A percentile compares a stretch with the other conserved stretches of the same genome.
Conservation (phyloP, 2,888 invertebrate species). For the Heliconius ethilla region DNA sequence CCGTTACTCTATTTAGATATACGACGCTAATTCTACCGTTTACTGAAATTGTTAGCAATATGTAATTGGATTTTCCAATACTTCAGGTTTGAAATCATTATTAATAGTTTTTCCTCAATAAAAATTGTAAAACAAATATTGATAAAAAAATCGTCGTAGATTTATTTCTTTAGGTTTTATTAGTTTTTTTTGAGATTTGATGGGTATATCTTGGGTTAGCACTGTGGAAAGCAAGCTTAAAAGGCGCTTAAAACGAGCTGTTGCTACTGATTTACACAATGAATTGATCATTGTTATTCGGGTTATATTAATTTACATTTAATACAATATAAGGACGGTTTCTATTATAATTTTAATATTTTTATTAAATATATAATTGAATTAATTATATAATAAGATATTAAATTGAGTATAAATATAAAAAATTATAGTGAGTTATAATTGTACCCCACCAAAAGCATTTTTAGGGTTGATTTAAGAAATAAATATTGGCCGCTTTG, state of each 20-base stretch:
- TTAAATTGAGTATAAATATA: too few relatives aligned
- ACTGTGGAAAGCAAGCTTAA: slow-evolving; percentile 28
- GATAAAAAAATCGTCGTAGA: background rate
- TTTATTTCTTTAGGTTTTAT: background rate
- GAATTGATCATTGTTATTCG: slow-evolving; percentile 27
- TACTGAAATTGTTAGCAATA: slow-evolving; percentile 33
- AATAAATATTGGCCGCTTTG: too few relatives aligned
- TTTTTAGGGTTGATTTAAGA: too few relatives aligned
- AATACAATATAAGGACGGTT: too few relatives aligned
- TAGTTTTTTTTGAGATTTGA: background rate
- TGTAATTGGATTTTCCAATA: slow-evolving; percentile 42
- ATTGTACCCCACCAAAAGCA: too few relatives aligned
- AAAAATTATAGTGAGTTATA: background rate
- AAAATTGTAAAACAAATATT: background rate
- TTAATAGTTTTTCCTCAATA: slow-evolving; percentile 26
- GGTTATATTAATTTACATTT: slow-evolving; percentile 20
- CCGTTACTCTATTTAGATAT: slow-evolving; percentile 38
- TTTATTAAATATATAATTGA: too few relatives aligned
- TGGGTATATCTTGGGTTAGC: background rate
- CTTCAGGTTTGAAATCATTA: slow-evolving; percentile 14
- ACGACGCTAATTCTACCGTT: slow-evolving; percentile 38
- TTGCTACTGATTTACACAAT: slow-evolving; percentile 43
- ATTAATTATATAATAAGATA: too few relatives aligned
- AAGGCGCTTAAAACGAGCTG: slow-evolving; percentile 33
- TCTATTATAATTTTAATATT: background rate